phyloP scores from a whole-genome alignment of 2,888 invertebrate genomes.

The Trimorus sp. region DNA sequence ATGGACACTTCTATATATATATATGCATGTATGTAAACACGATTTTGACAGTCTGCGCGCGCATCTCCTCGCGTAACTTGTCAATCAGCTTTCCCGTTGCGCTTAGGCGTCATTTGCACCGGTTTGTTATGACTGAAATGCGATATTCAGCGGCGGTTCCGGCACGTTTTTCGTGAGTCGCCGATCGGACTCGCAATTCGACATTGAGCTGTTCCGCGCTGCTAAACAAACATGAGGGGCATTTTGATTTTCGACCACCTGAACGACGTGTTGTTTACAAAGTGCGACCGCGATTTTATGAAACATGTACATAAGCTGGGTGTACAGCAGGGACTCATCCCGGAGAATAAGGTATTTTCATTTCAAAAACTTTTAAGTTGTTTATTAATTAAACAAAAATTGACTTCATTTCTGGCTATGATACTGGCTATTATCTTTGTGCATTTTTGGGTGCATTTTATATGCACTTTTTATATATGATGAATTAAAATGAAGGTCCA shows the following conservation, averaged over 20 bases:
- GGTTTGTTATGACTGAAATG: constrained; percentile 45
- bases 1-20: not conserved
- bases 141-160: constrained; percentile 12
- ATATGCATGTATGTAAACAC: not conserved
- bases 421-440: no score
- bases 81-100: constrained; percentile 24
- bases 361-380: no score
- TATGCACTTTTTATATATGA: no score
- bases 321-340: constrained; percentile 82
- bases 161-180: not conserved
- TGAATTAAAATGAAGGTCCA: not conserved
- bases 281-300: constrained; percentile 86
- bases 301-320: constrained; percentile 83
- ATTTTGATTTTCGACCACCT: constrained; percentile 87
- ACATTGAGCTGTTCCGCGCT: not conserved
- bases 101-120: constrained; percentile 28
- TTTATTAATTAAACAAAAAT: no score
- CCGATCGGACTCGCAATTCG: not conserved
- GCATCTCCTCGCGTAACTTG: constrained; percentile 9
- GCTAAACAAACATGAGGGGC: constrained; percentile 84
- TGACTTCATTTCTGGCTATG: no score
- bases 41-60: constrained; percentile 7
- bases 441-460: not conserved
- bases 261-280: constrained; percentile 87
- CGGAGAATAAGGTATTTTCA: constrained; percentile 79